Evolutionary conservation across 92 coral and sea anemone genomes (phyloP), one percentile per base, ranked within the genome.

Genomic region (Porites lobata): DNA sequence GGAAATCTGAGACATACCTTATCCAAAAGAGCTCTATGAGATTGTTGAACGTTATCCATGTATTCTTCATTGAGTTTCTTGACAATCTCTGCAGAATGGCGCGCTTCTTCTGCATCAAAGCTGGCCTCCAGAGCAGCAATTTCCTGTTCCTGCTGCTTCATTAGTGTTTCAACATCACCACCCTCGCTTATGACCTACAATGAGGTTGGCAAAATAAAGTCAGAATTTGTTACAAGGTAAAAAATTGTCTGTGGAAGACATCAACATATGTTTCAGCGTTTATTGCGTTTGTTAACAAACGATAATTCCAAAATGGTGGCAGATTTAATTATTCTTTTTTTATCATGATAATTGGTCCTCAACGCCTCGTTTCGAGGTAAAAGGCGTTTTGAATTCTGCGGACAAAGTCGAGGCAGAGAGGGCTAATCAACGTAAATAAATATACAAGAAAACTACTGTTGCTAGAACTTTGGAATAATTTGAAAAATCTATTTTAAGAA

Each of bases 101-200:
- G 96, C 51, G 94, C 92, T 73, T 95, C 95, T 58, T 98, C 96
- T n/a, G 96, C 92, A 50, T 98, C 99, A 78, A 94, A 95, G 11
- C 93, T 92, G 21, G 94, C 93, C 69, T 98, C 98, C 76, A 98
- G 69, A 18, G 98, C 99, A 20, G 87, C 88, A 67, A 86, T 15
- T 87, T 96, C 96, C 56, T 83, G 92, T 32, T 90, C 95, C 50
- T 98, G 99, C 80, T 94, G 94, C 81, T 93, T 88, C 88, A 91
- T 29, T 18, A 98, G 69, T 52, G 90, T 96, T 19, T 78, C 85
- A 14, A 93, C 79, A 71, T 95, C 99, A 18, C 90, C 91, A 9
- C 96, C 98, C 83, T 94, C 98, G 67, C 96, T 96, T 20, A 98
- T 92, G n/a, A 92, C 98, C 99, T 98, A 14, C 66, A 64, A 21